Conservation (phyloP, 53 echinoderm and acorn worm species). For the Crossaster papposus region DNA sequence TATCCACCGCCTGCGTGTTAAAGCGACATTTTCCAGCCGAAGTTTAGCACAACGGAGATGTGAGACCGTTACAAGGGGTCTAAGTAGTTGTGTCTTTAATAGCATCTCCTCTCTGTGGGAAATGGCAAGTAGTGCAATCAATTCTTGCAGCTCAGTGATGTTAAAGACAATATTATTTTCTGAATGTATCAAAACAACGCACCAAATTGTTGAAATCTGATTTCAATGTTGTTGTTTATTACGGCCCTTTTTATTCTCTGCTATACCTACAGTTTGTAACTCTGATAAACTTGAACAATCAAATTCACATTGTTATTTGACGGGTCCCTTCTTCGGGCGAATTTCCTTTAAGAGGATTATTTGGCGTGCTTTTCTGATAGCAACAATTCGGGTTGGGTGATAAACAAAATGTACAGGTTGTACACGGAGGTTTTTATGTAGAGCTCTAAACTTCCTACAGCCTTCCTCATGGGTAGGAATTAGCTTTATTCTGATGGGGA, state of each 20-base stretch:
- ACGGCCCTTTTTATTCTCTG: neutral
- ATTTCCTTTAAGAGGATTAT: constrained; percentile 1
- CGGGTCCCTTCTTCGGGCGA: neutral
- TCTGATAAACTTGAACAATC: neutral
- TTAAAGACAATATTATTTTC: no score
- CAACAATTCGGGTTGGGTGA: neutral
- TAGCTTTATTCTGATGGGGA: constrained; percentile 17
- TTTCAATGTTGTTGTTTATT: no score
- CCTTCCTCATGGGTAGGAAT: neutral
- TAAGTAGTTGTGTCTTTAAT: no score
- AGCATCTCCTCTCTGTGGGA: no score
- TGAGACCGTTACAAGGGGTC: no score
- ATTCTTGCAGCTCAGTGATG: neutral
- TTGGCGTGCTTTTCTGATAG: neutral
- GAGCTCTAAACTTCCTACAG: neutral
- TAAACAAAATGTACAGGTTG: neutral
- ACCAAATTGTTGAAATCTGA: no score
- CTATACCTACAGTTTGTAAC: neutral
- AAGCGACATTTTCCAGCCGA: no score
- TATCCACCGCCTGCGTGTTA: no score
- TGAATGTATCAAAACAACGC: no score
- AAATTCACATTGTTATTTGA: neutral
- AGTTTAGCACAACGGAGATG: no score
- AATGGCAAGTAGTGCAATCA: neutral
- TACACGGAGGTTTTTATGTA: neutral